phyloP scores from a whole-genome alignment of 2,113 vertebrate species.

The Cichladusa arquata region DNA sequence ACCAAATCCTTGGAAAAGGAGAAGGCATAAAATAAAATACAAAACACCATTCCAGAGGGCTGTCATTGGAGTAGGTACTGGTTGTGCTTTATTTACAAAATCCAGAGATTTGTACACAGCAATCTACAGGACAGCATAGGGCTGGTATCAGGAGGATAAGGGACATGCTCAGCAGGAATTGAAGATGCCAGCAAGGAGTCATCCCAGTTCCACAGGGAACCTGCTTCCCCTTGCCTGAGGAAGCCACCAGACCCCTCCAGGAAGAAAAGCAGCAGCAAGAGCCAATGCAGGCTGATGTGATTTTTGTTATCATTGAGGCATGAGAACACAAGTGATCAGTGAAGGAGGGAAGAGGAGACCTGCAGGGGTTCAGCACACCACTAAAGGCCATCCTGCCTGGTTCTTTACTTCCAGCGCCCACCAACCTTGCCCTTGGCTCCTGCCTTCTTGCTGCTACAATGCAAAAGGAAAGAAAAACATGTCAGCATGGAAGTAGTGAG shows the following conservation, averaged over 20 bases:
- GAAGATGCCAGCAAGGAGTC: slow-evolving; percentile 51
- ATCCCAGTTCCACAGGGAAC: slow-evolving; percentile 6
- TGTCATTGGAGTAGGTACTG: slow-evolving; percentile 37
- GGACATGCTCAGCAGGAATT: slow-evolving; percentile 33
- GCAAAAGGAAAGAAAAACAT: not conserved
- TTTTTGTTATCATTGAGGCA: slow-evolving; percentile 17
- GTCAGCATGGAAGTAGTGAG: not conserved
- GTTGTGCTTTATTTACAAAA: slow-evolving; percentile 72
- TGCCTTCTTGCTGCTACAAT: slow-evolving; percentile 94
- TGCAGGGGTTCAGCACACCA: not conserved
- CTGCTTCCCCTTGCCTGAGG: slow-evolving; percentile 41
- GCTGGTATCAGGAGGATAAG: not conserved
- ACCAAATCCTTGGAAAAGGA: not conserved
- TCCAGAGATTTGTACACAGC: slow-evolving; percentile 62
- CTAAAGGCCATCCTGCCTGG: slow-evolving; percentile 4
- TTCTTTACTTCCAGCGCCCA: slow-evolving; percentile 91
- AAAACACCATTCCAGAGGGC: not conserved
- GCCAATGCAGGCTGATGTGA: slow-evolving; percentile 21
- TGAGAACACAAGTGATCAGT: not conserved
- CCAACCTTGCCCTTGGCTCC: slow-evolving; percentile 83
- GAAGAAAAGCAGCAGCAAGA: slow-evolving; percentile 45
- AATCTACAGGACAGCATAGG: slow-evolving; percentile 44
- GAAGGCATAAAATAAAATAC: not conserved
- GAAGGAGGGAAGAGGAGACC: slow-evolving; percentile 14
- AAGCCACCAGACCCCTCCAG: slow-evolving; percentile 26